Conservation (phyloP, 1,140 invertebrate genomes). For the Armadillidium nasatum region DNA sequence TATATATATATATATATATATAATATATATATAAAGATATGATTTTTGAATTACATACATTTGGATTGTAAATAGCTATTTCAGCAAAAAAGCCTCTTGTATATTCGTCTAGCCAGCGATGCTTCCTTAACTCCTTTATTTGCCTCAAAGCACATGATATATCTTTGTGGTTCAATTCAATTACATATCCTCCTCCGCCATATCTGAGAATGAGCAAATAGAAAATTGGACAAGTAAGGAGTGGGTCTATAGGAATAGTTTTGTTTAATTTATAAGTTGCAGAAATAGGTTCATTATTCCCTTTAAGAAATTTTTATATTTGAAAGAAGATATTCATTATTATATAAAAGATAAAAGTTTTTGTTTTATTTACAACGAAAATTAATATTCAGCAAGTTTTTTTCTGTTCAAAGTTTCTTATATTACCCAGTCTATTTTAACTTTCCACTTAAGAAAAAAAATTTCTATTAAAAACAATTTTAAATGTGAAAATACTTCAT, state of each 20-base stretch:
- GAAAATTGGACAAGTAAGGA: neutral
- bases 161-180: constrained; percentile 51
- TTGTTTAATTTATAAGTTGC: too few species aligned
- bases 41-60: constrained; percentile 45
- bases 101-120: constrained; percentile 56
- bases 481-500: neutral
- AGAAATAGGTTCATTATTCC: neutral
- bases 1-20: constrained; percentile 20
- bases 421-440: neutral
- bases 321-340: neutral
- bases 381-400: neutral
- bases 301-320: neutral
- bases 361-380: neutral
- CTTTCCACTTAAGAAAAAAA: neutral
- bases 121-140: constrained; percentile 49
- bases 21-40: neutral
- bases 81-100: constrained; percentile 58
- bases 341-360: neutral
- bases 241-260: too few species aligned
- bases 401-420: neutral
- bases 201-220: constrained; percentile 50
- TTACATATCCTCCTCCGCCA: constrained; percentile 57
- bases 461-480: neutral
- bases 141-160: constrained; percentile 47
- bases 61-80: constrained; percentile 58